Conservation (phyloP, 2,888 invertebrate species). For the Globia sparganii region DNA sequence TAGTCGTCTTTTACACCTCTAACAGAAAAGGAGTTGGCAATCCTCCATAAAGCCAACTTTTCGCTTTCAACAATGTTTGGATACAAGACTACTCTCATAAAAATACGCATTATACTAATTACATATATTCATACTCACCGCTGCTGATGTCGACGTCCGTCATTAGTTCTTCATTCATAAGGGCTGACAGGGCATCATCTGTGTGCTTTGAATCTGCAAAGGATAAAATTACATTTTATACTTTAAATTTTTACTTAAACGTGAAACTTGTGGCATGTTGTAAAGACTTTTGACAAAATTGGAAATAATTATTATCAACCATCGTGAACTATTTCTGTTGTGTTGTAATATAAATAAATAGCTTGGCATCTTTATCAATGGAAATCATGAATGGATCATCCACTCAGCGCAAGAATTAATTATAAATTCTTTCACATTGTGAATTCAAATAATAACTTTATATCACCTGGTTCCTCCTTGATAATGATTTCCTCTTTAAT, state of each 20-base stretch:
- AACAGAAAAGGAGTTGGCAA: background rate
- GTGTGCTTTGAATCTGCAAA: conserved; percentile 80
- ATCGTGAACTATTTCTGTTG: too few species aligned
- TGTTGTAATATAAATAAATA: too few species aligned
- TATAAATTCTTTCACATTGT: background rate
- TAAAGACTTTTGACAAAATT: background rate
- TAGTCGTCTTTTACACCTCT: background rate
- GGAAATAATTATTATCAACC: background rate
- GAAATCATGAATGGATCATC: background rate
- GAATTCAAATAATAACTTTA: background rate
- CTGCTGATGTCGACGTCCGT: conserved; percentile 84
- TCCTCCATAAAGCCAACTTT: background rate
- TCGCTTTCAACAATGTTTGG: background rate
- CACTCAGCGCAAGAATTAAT: background rate
- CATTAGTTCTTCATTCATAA: conserved; percentile 87
- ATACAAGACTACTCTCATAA: background rate
- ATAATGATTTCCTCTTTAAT: conserved; percentile 76
- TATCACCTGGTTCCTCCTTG: conserved; percentile 75
- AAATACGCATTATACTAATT: background rate
- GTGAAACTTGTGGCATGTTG: background rate
- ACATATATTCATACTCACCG: conserved; percentile 73
- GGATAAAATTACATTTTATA: background rate
- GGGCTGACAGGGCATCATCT: conserved; percentile 85
- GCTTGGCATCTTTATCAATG: background rate
- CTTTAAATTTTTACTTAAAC: background rate